Conservation (phyloP, 2,113 vertebrate species). For the Glaucidium brasilianum region DNA sequence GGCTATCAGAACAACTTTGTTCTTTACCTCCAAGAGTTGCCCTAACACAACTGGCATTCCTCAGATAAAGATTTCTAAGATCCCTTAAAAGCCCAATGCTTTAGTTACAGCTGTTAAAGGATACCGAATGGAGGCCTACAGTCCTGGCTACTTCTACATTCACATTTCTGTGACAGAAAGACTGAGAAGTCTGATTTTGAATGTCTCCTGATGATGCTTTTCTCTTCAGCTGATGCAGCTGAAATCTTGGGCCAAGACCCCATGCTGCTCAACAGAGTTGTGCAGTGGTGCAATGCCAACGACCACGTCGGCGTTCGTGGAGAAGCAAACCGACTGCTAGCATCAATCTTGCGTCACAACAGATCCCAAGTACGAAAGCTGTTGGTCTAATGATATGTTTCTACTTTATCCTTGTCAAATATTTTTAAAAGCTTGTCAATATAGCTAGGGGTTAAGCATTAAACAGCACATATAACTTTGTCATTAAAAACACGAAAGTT, state of each 20-base stretch:
- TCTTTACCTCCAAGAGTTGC: neutral
- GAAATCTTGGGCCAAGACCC: slow-evolving; percentile 79
- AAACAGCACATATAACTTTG: neutral
- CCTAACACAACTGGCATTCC: neutral
- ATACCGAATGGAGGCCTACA: accelerated
- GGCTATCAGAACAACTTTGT: neutral
- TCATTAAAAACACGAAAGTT: neutral
- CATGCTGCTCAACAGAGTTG: slow-evolving; percentile 75
- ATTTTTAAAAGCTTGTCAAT: neutral
- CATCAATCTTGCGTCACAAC: slow-evolving; percentile 84
- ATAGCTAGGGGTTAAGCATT: neutral
- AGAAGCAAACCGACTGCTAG: slow-evolving; percentile 84
- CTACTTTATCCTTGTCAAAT: neutral
- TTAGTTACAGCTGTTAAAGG: neutral
- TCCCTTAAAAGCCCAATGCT: neutral
- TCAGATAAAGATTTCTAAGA: neutral
- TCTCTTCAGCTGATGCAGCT: slow-evolving; percentile 78
- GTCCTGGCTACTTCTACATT: neutral
- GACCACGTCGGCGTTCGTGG: slow-evolving; percentile 75
- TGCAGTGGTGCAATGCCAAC: slow-evolving; percentile 82
- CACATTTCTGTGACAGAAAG: neutral
- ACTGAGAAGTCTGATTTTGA: neutral
- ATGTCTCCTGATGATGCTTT: neutral
- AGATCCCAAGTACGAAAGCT: slow-evolving; percentile 71
- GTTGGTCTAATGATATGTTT: accelerated